phyloP scores from a whole-genome alignment of 1,140 invertebrate species.

The Meloidogyne hapla region DNA sequence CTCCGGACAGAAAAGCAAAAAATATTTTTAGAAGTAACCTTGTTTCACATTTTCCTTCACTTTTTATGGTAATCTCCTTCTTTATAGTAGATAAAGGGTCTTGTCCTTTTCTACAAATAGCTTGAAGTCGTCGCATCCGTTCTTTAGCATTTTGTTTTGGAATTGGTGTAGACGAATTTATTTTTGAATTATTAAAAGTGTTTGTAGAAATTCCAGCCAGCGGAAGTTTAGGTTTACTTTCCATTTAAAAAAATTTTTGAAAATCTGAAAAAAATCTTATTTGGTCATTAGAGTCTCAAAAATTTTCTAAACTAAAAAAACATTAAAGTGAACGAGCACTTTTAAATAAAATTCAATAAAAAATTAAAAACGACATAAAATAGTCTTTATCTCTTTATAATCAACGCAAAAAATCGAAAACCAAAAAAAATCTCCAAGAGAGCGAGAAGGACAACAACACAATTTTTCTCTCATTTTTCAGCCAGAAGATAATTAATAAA shows the following conservation, averaged over 20 bases:
- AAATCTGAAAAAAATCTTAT: not conserved
- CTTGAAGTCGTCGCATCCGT: constrained; percentile 19
- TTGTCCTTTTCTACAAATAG: constrained; percentile 27
- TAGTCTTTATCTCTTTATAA: not conserved
- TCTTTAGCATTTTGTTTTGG: constrained; percentile 20
- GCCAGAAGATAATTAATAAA: not conserved
- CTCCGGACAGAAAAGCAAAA: too few relatives aligned
- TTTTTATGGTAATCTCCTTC: not conserved
- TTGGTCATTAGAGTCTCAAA: not conserved
- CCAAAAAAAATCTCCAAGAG: not conserved
- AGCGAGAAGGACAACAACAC: not conserved
- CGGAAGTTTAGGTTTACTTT: not conserved
- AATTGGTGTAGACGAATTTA: not conserved
- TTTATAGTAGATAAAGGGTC: not conserved
- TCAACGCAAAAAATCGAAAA: not conserved
- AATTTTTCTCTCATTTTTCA: not conserved
- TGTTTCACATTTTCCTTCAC: constrained; percentile 6
- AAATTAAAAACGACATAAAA: not conserved
- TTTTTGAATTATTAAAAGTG: not conserved
- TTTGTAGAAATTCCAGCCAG: not conserved
- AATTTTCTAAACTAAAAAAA: too few relatives aligned
- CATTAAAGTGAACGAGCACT: not conserved
- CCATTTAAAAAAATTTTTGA: not conserved
- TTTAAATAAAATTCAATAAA: not conserved
- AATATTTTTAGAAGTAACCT: too few relatives aligned